Evolutionary conservation across 2,113 vertebrate species (phyloP).

Genomic region (Rhegmatorhina hoffmannsi): DNA sequence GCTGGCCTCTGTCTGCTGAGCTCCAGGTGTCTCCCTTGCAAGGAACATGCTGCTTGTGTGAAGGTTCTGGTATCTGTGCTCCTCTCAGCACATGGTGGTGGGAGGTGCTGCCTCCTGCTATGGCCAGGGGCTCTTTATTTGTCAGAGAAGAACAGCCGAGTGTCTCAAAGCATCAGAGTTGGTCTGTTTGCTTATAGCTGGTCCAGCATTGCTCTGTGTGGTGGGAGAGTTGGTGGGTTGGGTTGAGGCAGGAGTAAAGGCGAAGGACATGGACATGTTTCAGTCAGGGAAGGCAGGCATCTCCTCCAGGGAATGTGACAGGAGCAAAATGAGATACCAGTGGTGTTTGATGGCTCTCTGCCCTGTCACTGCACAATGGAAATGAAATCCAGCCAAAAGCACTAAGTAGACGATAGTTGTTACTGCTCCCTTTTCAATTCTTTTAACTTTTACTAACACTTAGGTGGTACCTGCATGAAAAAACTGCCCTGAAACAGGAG

Average conservation of each 20-base stretch:
- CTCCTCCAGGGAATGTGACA: neutral
- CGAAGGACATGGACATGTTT: neutral
- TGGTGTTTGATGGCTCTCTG: neutral
- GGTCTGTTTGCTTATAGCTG: neutral
- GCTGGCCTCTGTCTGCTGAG: neutral
- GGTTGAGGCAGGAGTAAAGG: neutral
- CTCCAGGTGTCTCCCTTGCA: neutral
- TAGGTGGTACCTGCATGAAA: neutral
- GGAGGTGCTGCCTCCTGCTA: neutral
- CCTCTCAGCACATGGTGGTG: fast-evolving
- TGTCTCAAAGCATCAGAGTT: neutral
- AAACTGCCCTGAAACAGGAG: neutral
- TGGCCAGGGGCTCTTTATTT: neutral
- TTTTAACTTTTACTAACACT: neutral
- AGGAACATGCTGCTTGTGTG: fast-evolving
- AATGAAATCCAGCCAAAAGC: neutral
- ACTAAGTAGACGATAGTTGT: neutral
- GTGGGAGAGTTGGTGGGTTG: neutral
- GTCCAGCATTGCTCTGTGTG: neutral
- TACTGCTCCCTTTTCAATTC: neutral
- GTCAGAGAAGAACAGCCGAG: neutral
- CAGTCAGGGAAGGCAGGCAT: neutral
- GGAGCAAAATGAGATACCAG: neutral
- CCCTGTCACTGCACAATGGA: neutral
- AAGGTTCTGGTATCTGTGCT: neutral